phyloP scores from a whole-genome alignment of 1,140 invertebrate genomes.

The Apis florea region DNA sequence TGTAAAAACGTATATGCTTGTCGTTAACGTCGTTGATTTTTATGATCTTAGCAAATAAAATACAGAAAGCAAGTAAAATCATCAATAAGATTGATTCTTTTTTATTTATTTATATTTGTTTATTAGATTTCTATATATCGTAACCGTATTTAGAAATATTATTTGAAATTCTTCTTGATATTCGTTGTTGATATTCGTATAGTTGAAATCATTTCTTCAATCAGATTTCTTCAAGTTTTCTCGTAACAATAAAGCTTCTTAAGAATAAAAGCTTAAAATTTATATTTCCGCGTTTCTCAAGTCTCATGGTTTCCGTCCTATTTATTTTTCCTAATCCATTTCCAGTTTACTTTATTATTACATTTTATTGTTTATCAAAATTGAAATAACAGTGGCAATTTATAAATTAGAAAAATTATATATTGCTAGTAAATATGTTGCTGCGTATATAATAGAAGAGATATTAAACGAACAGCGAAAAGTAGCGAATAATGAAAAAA shows the following conservation, averaged over 20 bases:
- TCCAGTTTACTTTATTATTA: not conserved
- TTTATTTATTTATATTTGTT: too few species aligned
- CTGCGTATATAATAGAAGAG: too few species aligned
- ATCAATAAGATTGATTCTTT: too few species aligned
- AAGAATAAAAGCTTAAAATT: not conserved
- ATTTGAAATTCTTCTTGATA: not conserved
- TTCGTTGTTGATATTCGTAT: not conserved
- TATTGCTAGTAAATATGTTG: not conserved
- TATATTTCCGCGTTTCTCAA: not conserved
- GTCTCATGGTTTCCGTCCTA: not conserved
- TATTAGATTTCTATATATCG: not conserved
- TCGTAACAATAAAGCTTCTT: not conserved
- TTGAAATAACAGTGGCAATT: too few species aligned
- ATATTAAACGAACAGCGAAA: not conserved
- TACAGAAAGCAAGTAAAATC: too few species aligned
- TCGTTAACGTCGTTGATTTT: too few species aligned
- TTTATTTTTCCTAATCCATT: not conserved
- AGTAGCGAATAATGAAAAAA: not conserved
- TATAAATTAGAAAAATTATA: too few species aligned
- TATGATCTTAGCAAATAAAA: too few species aligned
- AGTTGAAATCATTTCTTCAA: not conserved
- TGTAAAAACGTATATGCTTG: too few species aligned
- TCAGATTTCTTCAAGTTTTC: not conserved
- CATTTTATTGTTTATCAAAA: too few species aligned
- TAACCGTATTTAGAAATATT: not conserved